A percentile compares a stretch with the other conserved stretches of the same genome.
phyloP scores from a whole-genome alignment of 2,797 vertebrate genomes.

The Apogon talboti region DNA sequence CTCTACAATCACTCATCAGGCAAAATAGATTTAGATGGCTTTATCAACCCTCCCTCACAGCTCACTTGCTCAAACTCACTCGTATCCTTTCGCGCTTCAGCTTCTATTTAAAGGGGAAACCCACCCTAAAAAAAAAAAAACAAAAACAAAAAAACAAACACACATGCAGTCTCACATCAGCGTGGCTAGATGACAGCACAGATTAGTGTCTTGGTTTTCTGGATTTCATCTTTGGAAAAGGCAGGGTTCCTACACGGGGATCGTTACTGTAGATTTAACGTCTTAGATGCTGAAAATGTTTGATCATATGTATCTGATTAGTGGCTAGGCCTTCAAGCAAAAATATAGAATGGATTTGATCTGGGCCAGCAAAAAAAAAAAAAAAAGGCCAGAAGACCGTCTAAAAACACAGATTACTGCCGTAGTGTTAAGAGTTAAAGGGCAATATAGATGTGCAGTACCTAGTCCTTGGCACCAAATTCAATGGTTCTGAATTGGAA shows the following conservation, averaged over 20 bases:
- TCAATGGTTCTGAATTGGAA: too few relatives aligned
- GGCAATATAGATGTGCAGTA: too few relatives aligned
- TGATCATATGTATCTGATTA: not conserved
- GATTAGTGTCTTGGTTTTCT: conserved; percentile 60
- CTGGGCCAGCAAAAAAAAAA: too few relatives aligned
- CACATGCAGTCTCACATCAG: conserved; percentile 38
- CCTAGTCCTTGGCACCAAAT: too few relatives aligned
- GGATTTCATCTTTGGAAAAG: conserved; percentile 51
- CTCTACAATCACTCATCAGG: conserved; percentile 86
- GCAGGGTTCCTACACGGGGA: conserved; percentile 46
- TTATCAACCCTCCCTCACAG: conserved; percentile 78
- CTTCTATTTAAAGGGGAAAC: conserved; percentile 63
- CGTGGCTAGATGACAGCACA: conserved; percentile 23
- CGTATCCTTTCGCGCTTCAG: conserved; percentile 47
- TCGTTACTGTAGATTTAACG: too few relatives aligned
- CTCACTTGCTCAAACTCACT: conserved; percentile 53
- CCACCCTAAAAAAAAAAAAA: conserved; percentile 42
- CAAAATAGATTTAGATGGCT: conserved; percentile 91
- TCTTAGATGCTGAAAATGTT: not conserved
- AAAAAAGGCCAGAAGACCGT: too few relatives aligned
- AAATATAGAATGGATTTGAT: too few relatives aligned
- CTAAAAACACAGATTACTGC: too few relatives aligned
- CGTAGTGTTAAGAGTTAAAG: too few relatives aligned
- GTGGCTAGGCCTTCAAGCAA: not conserved
- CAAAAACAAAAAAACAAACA: conserved; percentile 23